These are phyloP conservation scores for Ennomos quercinarius DNA, from an alignment of 2,888 invertebrate species.

Conservation along the genomic window DNA sequence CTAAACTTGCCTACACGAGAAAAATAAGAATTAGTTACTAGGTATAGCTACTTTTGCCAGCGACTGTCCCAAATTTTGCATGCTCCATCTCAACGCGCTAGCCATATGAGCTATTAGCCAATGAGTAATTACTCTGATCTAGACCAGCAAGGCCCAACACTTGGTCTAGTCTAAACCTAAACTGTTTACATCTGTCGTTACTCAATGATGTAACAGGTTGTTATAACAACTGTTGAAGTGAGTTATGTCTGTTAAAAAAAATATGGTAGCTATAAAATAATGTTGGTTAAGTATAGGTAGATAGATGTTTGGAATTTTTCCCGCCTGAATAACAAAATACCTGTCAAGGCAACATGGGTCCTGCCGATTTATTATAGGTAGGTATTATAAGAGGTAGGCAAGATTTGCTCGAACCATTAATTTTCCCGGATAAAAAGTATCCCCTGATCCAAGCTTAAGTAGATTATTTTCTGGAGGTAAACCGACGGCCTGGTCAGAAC, in stretches of 20 bases:
- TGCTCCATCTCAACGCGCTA: slow-evolving; percentile 8
- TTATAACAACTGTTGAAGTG: slow-evolving; percentile 12
- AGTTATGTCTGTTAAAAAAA: slow-evolving; percentile 10
- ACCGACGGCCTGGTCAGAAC: too few species aligned
- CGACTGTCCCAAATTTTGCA: slow-evolving; percentile 17
- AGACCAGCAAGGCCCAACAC: slow-evolving; percentile 11
- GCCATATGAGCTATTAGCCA: slow-evolving; percentile 9
- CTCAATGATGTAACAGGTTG: slow-evolving; percentile 10
- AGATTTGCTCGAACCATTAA: too few species aligned
- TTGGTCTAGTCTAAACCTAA: slow-evolving; percentile 15
- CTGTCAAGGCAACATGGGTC: too few species aligned
- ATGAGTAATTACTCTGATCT: slow-evolving; percentile 21
- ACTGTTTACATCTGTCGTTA: slow-evolving; percentile 21
- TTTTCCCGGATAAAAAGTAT: too few species aligned
- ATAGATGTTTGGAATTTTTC: too few species aligned
- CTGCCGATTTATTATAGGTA: too few species aligned
- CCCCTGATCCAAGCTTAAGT: too few species aligned
- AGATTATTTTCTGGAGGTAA: too few species aligned
- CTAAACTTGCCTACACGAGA: too few species aligned
- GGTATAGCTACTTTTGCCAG: slow-evolving; percentile 4
- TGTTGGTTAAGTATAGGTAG: too few species aligned
- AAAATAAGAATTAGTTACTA: not conserved
- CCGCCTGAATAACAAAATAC: too few species aligned
- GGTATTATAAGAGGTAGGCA: too few species aligned
- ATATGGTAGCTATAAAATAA: not conserved